Base-by-base conservation (phyloP, 2,888 invertebrate genomes). In the Hymenopus coronatus region DNA sequence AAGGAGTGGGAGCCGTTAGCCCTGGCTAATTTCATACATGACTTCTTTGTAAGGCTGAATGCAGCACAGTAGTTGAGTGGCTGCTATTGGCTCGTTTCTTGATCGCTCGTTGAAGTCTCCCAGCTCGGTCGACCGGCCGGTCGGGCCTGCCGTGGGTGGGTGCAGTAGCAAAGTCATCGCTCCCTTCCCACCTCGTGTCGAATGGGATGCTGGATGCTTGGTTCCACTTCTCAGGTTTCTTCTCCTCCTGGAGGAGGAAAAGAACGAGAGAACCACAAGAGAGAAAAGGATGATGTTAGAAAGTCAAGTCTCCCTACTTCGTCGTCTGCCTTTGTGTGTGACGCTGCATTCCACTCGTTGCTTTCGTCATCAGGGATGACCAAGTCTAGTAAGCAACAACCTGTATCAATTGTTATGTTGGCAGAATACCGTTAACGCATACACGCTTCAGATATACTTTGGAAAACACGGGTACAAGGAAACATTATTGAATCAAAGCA, bases 281-380 rank as follows among this genome's bases (percentile, higher is more conserved):
- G 40, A 84, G 84, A 46, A 14, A 84, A 84, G 40, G 84, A 40
- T 40, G 40, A 84, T 84, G 84, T 84, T 33, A 46, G 84, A 84
- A 84, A 85, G 85, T 85, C 85, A 85, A n/a, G 40, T 28, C 54
- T 33, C 85, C 54, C 25, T 40, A 84, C 84, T 0, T 84, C 84
- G n/a, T 15, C 9, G 27, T 85, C 85, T 85, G n/a, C 83, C 83
- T 88, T 82, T 82, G n/a, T 87, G 30, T 83, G 88, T 88, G 88
- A 83, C 20, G 88, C 88, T 88, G 82, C 88, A 88, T 88, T 88
- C 88, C 88, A 82, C 40, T 83, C 82, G 27, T 83, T 83, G 83
- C 82, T 83, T 46, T 88, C 88, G 54, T 83, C 88, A 27, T 83
- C 88, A 88, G 88, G 88, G 88, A 20, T 88, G 88, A 20, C 88